A percentile compares a stretch with the other conserved stretches of the same genome.
Evolutionary conservation across 30 jellyfish, hydroid and myxozoan species (phyloP).

Genomic region (Catostylus mosaicus): DNA sequence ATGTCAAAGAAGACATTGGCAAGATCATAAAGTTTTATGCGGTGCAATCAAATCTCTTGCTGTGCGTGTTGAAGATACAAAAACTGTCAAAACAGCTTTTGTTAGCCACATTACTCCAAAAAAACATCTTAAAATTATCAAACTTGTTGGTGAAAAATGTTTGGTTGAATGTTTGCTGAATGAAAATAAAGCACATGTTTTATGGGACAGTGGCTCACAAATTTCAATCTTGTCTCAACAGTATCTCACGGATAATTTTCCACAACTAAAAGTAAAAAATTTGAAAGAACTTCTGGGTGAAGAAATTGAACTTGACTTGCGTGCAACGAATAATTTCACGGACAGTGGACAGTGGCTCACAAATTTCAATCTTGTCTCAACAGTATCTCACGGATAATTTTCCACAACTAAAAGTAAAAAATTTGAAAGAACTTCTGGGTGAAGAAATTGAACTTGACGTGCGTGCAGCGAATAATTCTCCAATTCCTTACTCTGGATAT

Average conservation of each 20-base stretch:
- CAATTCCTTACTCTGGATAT: constrained; percentile 51
- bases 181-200: constrained; percentile 23
- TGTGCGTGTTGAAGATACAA: constrained; percentile 3
- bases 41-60: constrained; percentile 55
- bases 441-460: constrained; percentile 16
- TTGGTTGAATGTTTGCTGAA: constrained; percentile 45
- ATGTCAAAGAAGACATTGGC: constrained; percentile 66
- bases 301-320: too few relatives aligned
- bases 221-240: too few relatives aligned
- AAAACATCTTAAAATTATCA: constrained; percentile 15
- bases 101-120: constrained; percentile 62
- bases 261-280: too few relatives aligned
- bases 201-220: constrained; percentile 79
- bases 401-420: constrained; percentile 22
- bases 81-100: constrained; percentile 12
- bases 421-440: constrained; percentile 16
- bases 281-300: too few relatives aligned
- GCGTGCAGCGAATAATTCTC: constrained; percentile 53
- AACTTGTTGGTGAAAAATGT: constrained; percentile 67
- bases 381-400: constrained; percentile 23
- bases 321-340: too few relatives aligned
- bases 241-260: too few relatives aligned
- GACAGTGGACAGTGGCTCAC: too few relatives aligned
- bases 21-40: constrained; percentile 47
- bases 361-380: constrained; percentile 54